Conservation (phyloP, 2,888 invertebrate genomes). For the Lordiphosa fenestrarum region DNA sequence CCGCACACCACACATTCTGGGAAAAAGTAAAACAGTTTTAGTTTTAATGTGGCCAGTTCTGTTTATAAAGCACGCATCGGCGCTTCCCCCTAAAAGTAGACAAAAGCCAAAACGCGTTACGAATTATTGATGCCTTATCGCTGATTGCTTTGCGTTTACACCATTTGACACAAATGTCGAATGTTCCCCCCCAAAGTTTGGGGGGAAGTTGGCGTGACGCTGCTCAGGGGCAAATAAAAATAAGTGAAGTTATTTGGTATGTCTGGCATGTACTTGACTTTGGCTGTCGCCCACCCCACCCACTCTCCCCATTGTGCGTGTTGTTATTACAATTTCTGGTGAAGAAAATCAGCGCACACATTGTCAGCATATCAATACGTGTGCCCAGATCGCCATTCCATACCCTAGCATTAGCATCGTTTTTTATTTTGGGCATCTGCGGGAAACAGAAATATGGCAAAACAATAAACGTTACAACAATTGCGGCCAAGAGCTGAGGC, state of each 20-base stretch:
- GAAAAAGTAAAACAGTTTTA: slow-evolving; percentile 58
- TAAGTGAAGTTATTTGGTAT: slow-evolving; percentile 70
- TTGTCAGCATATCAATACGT: slow-evolving; percentile 68
- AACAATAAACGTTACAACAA: slow-evolving; percentile 69
- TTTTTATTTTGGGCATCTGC: slow-evolving; percentile 39
- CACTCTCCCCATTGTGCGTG: slow-evolving; percentile 19
- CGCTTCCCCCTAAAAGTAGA: slow-evolving; percentile 12
- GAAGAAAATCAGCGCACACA: slow-evolving; percentile 58
- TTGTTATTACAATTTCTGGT: slow-evolving; percentile 44
- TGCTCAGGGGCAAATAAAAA: slow-evolving; percentile 45
- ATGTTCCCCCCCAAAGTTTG: slow-evolving; percentile 13
- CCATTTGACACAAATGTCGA: slow-evolving; percentile 63
- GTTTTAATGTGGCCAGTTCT: slow-evolving; percentile 58
- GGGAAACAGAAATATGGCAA: slow-evolving; percentile 61
- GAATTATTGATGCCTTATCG: slow-evolving; percentile 70
- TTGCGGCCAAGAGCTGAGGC: slow-evolving; percentile 21
- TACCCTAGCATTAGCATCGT: slow-evolving; percentile 46
- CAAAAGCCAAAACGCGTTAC: slow-evolving; percentile 54
- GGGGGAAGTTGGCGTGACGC: not conserved
- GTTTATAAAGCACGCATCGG: slow-evolving; percentile 11
- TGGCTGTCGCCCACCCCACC: slow-evolving; percentile 14
- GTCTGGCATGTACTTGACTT: slow-evolving; percentile 56
- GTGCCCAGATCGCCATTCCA: slow-evolving; percentile 13
- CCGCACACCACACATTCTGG: slow-evolving; percentile 2
- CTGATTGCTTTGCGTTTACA: slow-evolving; percentile 68